These are phyloP conservation scores for Ariopsis seemanni DNA, from an alignment of 2,113 vertebrate species.

Conservation along the genomic window DNA sequence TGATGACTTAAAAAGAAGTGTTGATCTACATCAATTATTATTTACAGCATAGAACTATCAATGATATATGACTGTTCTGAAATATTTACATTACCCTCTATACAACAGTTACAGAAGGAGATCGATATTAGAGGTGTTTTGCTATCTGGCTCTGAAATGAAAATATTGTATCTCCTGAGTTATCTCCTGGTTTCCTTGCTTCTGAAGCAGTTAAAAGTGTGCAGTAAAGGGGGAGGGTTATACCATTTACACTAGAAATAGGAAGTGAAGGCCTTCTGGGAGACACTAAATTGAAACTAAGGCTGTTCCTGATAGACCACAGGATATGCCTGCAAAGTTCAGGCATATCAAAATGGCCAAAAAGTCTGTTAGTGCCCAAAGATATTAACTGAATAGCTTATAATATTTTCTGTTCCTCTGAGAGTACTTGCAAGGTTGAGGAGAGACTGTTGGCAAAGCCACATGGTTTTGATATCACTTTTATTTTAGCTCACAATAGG, in stretches of 20 bases:
- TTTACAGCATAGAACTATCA: not conserved
- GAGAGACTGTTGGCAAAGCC: conserved; percentile 87
- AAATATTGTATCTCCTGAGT: conserved; percentile 77
- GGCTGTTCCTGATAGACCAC: conserved; percentile 94
- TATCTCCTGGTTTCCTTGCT: conserved; percentile 61
- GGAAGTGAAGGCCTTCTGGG: conserved; percentile 86
- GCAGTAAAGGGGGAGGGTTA: conserved; percentile 56
- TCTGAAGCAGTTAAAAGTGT: conserved; percentile 67
- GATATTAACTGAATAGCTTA: conserved; percentile 91
- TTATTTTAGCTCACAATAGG: conserved; percentile 86
- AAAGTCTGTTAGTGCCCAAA: conserved; percentile 98
- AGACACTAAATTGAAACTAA: conserved; percentile 98
- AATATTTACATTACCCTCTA: not conserved
- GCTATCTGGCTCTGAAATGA: conserved; percentile 78
- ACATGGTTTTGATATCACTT: conserved; percentile 98
- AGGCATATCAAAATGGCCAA: conserved; percentile 88
- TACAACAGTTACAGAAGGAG: conserved; percentile 14
- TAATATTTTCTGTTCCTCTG: conserved; percentile 87
- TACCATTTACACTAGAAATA: conserved; percentile 85
- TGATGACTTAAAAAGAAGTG: not conserved
- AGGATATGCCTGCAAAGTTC: conserved; percentile 98
- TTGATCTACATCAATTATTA: conserved; percentile 12
- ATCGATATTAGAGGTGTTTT: conserved; percentile 68
- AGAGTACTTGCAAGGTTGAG: conserved; percentile 83
- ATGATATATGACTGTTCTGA: conserved; percentile 11